A percentile compares a stretch with the other conserved stretches of the same genome.
These are phyloP conservation scores for Condylura cristata DNA, from an alignment of 2,113 vertebrate species.

Conservation along the genomic window DNA sequence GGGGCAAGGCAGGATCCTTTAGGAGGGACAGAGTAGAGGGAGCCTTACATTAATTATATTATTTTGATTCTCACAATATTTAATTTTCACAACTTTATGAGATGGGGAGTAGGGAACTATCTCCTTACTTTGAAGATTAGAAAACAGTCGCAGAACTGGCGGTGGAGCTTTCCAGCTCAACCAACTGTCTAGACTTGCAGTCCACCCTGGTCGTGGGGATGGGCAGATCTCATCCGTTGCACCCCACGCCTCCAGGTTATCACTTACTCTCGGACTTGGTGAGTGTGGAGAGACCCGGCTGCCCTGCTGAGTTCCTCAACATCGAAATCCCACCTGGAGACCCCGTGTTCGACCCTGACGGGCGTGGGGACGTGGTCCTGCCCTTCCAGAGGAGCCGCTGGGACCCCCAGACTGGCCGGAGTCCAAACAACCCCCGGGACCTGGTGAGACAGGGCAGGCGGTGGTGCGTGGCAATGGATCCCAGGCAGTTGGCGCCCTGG, in stretches of 20 bases:
- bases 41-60: not conserved
- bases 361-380: constrained; percentile 86
- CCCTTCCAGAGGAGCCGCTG: constrained; percentile 92
- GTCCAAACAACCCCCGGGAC: constrained; percentile 93
- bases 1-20: not conserved
- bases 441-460: constrained; percentile 65
- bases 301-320: constrained; percentile 94
- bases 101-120: not conserved
- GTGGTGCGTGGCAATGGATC: constrained; percentile 79
- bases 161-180: rapidly evolving
- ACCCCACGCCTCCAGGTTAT: constrained; percentile 89
- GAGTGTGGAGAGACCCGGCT: constrained; percentile 86
- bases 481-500: not conserved
- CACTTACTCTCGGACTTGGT: constrained; percentile 89
- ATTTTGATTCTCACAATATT: not conserved
- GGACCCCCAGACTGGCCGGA: constrained; percentile 89
- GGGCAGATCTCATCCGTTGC: constrained; percentile 55
- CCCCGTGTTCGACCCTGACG: constrained; percentile 87
- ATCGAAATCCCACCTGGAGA: constrained; percentile 91
- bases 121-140: not conserved
- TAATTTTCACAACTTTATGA: not conserved
- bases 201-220: constrained; percentile 86
- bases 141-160: not conserved
- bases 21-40: not conserved
- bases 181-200: not conserved